Conservation (phyloP, 2,113 vertebrate species). For the Pluvianellus socialis region DNA sequence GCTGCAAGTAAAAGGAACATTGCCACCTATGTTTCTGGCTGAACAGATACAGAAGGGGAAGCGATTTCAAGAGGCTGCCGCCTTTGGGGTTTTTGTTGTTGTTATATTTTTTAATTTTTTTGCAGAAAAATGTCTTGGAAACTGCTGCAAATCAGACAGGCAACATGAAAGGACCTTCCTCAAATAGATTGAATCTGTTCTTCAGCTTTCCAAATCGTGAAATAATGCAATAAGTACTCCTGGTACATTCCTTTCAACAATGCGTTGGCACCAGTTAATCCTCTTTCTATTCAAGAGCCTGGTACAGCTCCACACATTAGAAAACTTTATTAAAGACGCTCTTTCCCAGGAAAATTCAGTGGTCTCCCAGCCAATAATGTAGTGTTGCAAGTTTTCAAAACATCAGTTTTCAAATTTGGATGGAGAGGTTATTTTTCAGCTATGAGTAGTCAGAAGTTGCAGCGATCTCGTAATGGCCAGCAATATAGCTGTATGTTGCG, state of each 20-base stretch:
- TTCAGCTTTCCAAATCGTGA: background rate
- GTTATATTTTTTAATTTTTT: background rate
- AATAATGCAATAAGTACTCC: background rate
- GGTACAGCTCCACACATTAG: constrained; percentile 9
- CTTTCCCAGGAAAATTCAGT: constrained; percentile 56
- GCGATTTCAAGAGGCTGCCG: background rate
- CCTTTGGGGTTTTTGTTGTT: background rate
- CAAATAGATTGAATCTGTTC: background rate
- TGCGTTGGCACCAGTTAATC: constrained; percentile 35
- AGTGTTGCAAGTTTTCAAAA: background rate
- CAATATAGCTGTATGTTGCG: too few species aligned
- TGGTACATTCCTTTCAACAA: background rate
- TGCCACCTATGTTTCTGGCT: background rate
- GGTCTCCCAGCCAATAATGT: background rate
- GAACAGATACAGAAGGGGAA: background rate
- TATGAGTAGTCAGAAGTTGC: background rate
- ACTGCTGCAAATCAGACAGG: background rate
- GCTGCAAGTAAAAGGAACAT: background rate
- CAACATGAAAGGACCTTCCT: background rate
- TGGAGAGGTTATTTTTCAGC: background rate
- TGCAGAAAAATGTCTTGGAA: background rate
- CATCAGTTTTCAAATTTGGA: background rate
- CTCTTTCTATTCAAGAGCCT: constrained; percentile 40
- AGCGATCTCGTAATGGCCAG: background rate
- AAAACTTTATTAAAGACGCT: background rate